phyloP scores from a whole-genome alignment of 2,888 invertebrate genomes.

The Cosmopolites sordidus region DNA sequence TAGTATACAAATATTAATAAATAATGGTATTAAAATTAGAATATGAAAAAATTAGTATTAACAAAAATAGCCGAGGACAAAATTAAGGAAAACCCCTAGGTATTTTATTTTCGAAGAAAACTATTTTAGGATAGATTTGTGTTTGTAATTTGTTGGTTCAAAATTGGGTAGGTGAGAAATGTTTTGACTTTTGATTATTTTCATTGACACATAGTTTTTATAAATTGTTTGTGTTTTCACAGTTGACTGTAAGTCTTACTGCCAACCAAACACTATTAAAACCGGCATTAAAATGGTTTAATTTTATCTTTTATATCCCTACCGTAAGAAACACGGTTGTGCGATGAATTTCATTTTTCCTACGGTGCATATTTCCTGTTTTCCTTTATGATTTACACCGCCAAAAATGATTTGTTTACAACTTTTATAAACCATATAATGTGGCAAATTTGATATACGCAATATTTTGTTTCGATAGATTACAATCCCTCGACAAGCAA shows the following conservation, averaged over 20 bases:
- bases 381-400: neutral
- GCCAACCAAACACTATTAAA: slow-evolving; percentile 33
- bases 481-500: no score
- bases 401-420: slow-evolving; percentile 1
- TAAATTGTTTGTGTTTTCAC: slow-evolving; percentile 33
- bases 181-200: slow-evolving; percentile 33
- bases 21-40: no score
- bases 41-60: no score
- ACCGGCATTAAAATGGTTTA: slow-evolving; percentile 29
- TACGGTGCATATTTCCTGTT: neutral
- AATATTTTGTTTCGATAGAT: no score
- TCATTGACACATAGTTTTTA: slow-evolving; percentile 33
- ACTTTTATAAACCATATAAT: neutral
- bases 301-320: slow-evolving; percentile 27
- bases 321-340: slow-evolving; percentile 10
- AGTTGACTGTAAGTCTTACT: slow-evolving; percentile 32
- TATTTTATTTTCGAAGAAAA: slow-evolving; percentile 21
- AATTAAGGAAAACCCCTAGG: neutral
- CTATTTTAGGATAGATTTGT: slow-evolving; percentile 28
- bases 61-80: slow-evolving; percentile 2
- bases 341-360: slow-evolving; percentile 1
- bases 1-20: no score
- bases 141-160: slow-evolving; percentile 25
- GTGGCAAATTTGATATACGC: neutral
- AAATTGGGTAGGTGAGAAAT: slow-evolving; percentile 33